Percentiles rank a stretch among this genome's conserved stretches.
Evolutionary conservation across 1,140 invertebrate species (phyloP).

Genomic region (Atta cephalotes): DNA sequence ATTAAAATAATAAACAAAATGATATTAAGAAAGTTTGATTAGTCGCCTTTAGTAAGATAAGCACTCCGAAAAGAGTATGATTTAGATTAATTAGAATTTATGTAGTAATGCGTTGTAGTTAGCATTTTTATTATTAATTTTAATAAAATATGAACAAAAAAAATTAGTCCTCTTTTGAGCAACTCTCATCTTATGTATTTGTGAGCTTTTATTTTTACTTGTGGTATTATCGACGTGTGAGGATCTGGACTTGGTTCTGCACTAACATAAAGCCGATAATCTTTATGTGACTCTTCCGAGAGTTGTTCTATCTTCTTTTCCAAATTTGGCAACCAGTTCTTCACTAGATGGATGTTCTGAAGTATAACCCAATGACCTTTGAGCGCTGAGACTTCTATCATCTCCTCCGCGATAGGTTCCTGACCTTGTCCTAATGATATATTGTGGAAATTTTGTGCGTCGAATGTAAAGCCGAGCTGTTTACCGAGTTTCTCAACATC

Average conservation of each 20-base stretch:
- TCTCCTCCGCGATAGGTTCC: constrained; percentile 95
- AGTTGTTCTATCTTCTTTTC: constrained; percentile 97
- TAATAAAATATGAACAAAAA: neutral
- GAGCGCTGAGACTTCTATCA: constrained; percentile 92
- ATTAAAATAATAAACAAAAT: neutral
- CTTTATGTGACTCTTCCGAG: constrained; percentile 88
- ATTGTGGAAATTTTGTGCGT: constrained; percentile 95
- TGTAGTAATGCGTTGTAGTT: too few relatives aligned
- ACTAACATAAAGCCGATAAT: constrained; percentile 89
- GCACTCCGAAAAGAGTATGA: neutral
- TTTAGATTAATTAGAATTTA: neutral
- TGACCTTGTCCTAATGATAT: constrained; percentile 98
- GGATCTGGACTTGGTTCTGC: constrained; percentile 89
- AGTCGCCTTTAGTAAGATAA: too few relatives aligned
- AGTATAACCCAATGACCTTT: constrained; percentile 97
- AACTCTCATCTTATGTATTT: neutral
- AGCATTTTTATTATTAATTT: neutral
- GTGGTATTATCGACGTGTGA: constrained; percentile 90
- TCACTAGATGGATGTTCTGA: constrained; percentile 96
- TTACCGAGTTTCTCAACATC: constrained; percentile 94
- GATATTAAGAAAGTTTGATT: neutral
- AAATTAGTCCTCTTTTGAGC: neutral
- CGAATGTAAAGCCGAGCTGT: constrained; percentile 93
- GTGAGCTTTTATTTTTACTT: constrained; percentile 78
- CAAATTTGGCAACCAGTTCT: constrained; percentile 94